phyloP scores from a whole-genome alignment of 2,888 invertebrate species.

The Polyploca ridens region DNA sequence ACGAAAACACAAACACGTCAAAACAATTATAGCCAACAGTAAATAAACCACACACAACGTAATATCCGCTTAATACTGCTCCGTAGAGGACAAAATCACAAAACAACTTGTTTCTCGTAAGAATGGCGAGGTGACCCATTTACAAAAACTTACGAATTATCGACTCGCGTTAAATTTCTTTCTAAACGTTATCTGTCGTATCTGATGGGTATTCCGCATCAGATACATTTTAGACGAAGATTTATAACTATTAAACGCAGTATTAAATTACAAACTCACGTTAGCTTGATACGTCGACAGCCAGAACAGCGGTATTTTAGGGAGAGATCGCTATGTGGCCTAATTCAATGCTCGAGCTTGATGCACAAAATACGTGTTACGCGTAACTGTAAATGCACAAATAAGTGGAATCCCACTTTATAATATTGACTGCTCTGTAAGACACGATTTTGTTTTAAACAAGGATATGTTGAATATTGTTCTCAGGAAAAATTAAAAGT shows the following conservation, averaged over 20 bases:
- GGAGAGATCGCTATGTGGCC: slow-evolving; percentile 86
- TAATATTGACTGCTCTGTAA: slow-evolving; percentile 19
- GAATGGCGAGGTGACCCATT: slow-evolving; percentile 85
- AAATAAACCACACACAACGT: slow-evolving; percentile 30
- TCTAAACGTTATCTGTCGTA: slow-evolving; percentile 60
- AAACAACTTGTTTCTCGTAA: slow-evolving; percentile 67
- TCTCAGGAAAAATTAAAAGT: slow-evolving; percentile 63
- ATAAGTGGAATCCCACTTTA: slow-evolving; percentile 56
- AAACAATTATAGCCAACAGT: slow-evolving; percentile 32
- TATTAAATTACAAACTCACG: slow-evolving; percentile 71
- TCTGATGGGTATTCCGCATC: slow-evolving; percentile 47
- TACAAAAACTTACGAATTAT: slow-evolving; percentile 82
- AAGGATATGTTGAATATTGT: slow-evolving; percentile 36
- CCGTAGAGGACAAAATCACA: slow-evolving; percentile 54
- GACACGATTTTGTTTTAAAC: slow-evolving; percentile 26
- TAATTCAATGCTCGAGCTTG: slow-evolving; percentile 84
- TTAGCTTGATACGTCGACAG: slow-evolving; percentile 83
- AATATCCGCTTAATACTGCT: slow-evolving; percentile 35
- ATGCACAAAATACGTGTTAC: slow-evolving; percentile 85
- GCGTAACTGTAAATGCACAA: slow-evolving; percentile 83
- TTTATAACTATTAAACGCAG: slow-evolving; percentile 41
- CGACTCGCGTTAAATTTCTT: slow-evolving; percentile 71
- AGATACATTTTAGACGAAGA: slow-evolving; percentile 32
- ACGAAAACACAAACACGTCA: slow-evolving; percentile 62
- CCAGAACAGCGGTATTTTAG: slow-evolving; percentile 85